phyloP scores from a whole-genome alignment of 2,888 invertebrate species.

The Yponomeuta sedellus region DNA sequence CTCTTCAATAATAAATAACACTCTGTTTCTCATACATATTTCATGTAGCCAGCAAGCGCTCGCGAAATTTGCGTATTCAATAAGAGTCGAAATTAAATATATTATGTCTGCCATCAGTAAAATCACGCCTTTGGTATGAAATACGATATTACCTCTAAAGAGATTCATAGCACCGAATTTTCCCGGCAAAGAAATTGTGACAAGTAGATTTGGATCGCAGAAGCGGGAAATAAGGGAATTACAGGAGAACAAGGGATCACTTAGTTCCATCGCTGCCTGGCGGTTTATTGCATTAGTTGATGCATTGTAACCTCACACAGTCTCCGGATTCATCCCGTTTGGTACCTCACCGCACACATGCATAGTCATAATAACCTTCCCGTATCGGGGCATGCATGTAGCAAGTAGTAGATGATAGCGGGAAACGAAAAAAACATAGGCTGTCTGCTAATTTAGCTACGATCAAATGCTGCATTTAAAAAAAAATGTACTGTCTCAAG shows the following conservation, averaged over 20 bases:
- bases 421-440: no score
- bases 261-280: background rate
- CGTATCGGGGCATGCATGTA: no score
- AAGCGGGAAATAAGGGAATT: slow-evolving; percentile 3
- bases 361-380: no score
- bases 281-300: background rate
- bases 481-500: no score
- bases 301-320: background rate
- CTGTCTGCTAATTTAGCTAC: no score
- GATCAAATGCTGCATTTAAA: no score
- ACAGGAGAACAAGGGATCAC: background rate
- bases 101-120: background rate
- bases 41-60: background rate
- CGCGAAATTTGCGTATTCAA: background rate
- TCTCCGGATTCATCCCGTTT: no score
- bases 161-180: background rate
- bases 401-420: no score
- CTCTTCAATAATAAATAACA: background rate
- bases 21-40: background rate
- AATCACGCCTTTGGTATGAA: background rate
- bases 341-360: no score
- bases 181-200: background rate
- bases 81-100: background rate
- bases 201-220: background rate
- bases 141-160: background rate